phyloP scores from a whole-genome alignment of 2,888 invertebrate species.

The Apamea monoglypha region DNA sequence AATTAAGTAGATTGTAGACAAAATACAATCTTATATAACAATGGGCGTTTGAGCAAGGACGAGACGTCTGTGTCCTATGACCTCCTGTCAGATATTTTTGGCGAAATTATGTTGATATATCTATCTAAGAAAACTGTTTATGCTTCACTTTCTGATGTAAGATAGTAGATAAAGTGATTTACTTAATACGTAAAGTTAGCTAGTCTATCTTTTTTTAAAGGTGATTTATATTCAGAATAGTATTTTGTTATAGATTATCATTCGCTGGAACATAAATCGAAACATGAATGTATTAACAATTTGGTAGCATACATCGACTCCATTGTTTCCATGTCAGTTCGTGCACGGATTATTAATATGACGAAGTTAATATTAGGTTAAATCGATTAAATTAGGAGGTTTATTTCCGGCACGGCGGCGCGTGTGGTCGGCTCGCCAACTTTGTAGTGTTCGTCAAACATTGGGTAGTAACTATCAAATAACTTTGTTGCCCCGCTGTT shows the following conservation, averaged over 20 bases:
- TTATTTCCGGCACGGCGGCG: constrained; percentile 38
- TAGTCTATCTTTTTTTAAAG: not conserved
- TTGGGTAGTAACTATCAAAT: constrained; percentile 57
- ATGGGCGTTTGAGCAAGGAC: constrained; percentile 12
- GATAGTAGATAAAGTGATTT: not conserved
- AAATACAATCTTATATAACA: constrained; percentile 16
- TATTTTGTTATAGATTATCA: not conserved
- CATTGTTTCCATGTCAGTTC: constrained; percentile 4
- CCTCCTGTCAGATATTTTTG: constrained; percentile 23
- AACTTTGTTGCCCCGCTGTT: constrained; percentile 51
- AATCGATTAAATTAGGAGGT: constrained; percentile 46
- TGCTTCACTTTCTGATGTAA: not conserved
- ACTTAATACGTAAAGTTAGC: not conserved
- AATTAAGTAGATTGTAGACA: constrained; percentile 10
- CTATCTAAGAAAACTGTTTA: not conserved
- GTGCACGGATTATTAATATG: constrained; percentile 21
- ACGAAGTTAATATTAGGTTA: constrained; percentile 35
- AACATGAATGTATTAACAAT: constrained; percentile 10
- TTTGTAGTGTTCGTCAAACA: constrained; percentile 68
- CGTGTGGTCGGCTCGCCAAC: constrained; percentile 22
- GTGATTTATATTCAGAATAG: not conserved
- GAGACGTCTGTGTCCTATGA: constrained; percentile 16
- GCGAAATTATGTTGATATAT: not conserved
- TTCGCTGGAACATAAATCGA: not conserved
- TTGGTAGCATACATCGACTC: constrained; percentile 8